Percentiles rank a stretch among this genome's conserved stretches.
Evolutionary conservation across 30 jellyfish, hydroid and myxozoan genomes (phyloP).

Genomic region (Pelagia noctiluca): DNA sequence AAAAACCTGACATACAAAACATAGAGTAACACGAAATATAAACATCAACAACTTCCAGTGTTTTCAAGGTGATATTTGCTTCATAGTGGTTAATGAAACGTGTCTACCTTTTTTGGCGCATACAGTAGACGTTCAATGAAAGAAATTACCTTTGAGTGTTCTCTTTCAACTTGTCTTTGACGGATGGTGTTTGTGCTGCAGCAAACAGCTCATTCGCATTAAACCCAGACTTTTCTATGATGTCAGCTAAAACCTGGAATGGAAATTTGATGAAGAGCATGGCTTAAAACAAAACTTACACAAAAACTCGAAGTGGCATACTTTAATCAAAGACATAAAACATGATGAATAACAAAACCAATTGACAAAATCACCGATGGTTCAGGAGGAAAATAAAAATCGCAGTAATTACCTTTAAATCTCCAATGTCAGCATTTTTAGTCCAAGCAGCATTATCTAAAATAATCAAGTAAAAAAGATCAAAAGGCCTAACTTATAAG

Average conservation of each 20-base stretch:
- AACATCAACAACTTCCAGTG: too few species aligned
- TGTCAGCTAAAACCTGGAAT: conserved; percentile 64
- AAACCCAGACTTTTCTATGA: conserved; percentile 69
- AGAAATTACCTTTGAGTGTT: conserved; percentile 83
- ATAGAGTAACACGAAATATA: too few species aligned
- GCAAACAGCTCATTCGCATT: conserved; percentile 64
- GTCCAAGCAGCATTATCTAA: conserved; percentile 96
- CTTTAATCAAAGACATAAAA: too few species aligned
- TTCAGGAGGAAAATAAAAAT: too few species aligned
- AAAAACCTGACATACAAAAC: too few species aligned
- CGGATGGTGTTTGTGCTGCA: conserved; percentile 52
- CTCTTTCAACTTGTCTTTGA: conserved; percentile 72
- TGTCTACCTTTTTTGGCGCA: too few species aligned
- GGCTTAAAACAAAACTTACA: background rate
- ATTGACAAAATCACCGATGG: too few species aligned
- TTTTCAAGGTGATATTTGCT: too few species aligned
- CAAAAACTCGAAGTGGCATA: too few species aligned
- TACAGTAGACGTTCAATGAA: background rate
- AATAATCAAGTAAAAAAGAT: conserved; percentile 9
- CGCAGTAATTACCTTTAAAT: conserved; percentile 75
- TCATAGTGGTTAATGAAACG: background rate
- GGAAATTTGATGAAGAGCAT: too few species aligned
- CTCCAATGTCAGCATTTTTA: conserved; percentile 65
- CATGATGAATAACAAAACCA: conserved; percentile 3
- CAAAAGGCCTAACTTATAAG: background rate